Base-by-base conservation (phyloP, 2,888 invertebrate species). In the Teinopalpus imperialis region DNA sequence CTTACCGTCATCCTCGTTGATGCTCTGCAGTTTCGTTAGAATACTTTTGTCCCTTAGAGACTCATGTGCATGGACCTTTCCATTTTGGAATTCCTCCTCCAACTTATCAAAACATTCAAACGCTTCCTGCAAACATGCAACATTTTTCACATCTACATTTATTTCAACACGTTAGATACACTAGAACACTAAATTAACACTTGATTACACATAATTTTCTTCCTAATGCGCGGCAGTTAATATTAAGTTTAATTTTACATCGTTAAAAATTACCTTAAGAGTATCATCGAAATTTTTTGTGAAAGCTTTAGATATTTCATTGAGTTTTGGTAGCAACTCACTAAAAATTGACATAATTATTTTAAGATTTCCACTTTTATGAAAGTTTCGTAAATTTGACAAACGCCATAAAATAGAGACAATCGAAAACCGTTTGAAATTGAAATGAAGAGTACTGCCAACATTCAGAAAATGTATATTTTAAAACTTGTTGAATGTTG, bases 381-480 rank as follows among this genome's bases (percentile, higher is more conserved):
- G 59, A 71, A 71, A 65, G 64, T 74, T 70, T 63, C 55, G 46
- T 51, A 60, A 66, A 65, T 69, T 73, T 74, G 68, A 69, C 72
- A 78, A 69, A 71, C 74, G 74, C 74, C 76, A 67, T 75, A 65
- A 63, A 81, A 79, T 67, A 73, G 56, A 62, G 57, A 66, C 63
- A 57, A 61, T 63, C 62, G 65, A 83, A 85, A 86, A 85, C 88
- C 83, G 87, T 87, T 88, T 87, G 75, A 85, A 80, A 78, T 83
- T 81, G 72, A 74, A 81, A 67, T 52, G 30, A 3, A 16, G 42
- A 45, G 45, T 50, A 44, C 26, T 68, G 61, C 76, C 78, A 79
- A 69, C 67, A 54, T 60, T 31, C 4, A 50, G 35, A n/a, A n/a
- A n/a, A n/a, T n/a, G n/a, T n/a, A n/a, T n/a, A 53, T 53, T 36